Conservation (phyloP, 2,888 invertebrate genomes). For the Chloroclystis v-ata region DNA sequence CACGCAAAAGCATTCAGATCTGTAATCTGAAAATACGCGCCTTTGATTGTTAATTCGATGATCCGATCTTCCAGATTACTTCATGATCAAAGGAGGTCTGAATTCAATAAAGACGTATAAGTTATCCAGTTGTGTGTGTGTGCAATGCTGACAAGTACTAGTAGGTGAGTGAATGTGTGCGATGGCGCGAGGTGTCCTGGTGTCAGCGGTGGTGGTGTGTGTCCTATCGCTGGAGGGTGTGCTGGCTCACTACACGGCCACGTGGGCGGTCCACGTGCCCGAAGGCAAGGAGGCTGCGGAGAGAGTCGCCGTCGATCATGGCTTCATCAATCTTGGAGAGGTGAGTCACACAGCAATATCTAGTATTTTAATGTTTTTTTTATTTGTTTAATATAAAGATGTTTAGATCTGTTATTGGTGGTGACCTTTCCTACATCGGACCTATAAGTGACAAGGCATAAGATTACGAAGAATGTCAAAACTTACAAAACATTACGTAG, state of each 20-base stretch:
- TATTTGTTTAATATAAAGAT: too few relatives aligned
- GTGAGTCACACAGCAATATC: conserved; percentile 70
- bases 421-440: too few relatives aligned
- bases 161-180: conserved; percentile 65
- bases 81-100: conserved; percentile 12
- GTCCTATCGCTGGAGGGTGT: conserved; percentile 48
- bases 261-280: conserved; percentile 91
- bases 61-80: conserved; percentile 21
- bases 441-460: too few relatives aligned
- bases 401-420: too few relatives aligned
- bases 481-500: too few relatives aligned
- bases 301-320: conserved; percentile 87
- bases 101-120: conserved; percentile 25
- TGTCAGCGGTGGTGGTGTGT: conserved; percentile 54
- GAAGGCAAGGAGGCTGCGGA: conserved; percentile 83
- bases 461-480: too few relatives aligned
- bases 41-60: conserved; percentile 19
- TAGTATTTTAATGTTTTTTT: too few relatives aligned
- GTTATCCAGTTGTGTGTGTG: conserved; percentile 45
- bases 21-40: conserved; percentile 19
- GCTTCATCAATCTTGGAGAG: conserved; percentile 90
- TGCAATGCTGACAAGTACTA: conserved; percentile 76
- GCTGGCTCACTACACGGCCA: conserved; percentile 83
- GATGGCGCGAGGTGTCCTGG: conserved; percentile 61
- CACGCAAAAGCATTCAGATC: conserved; percentile 28